Evolutionary conservation across 1,140 invertebrate genomes (phyloP), one percentile per base, ranked within the genome.

Genomic region (Uloborus diversus): DNA sequence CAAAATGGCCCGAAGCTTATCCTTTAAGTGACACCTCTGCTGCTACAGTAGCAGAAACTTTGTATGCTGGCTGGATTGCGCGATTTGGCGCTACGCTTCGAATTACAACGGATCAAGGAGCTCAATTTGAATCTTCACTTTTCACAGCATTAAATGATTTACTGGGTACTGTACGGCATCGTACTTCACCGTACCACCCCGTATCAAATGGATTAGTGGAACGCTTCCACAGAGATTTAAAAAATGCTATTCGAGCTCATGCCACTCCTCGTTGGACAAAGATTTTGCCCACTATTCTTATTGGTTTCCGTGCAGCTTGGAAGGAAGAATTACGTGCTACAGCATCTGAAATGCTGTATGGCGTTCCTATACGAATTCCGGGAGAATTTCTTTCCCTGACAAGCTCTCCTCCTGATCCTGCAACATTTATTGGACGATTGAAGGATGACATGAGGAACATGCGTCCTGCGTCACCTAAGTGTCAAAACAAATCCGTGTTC

Each of bases 1-100:
- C 87, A 0, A 68, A 86, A 23, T 89, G 83, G 85, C 86, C 85
- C 0, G 88, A 89, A 82, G 86, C 86, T 1, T 78, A 86, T 32
- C 85, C 87, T 4, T 62, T 88, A 0, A 2, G 30, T 5, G 84
- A 88, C 47, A 86, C 85, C 76, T 51, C 84, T 14, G 85, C 87
- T 20, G 84, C 85, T 53, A 85, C 85, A 3, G 84, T 86, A 14
- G 85, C 85, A 9, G 47, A 66, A 49, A 81, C 83, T 5, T 82
- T 89, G 27, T 79, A 84, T 23, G 35, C 53, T 14, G 64, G 64
- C 20, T 87, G 87, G 86, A 82, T 88, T 11, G n/a, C 84, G 13
- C 53, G 84, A 7, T 87, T 83, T 81, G 86, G 85, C 33, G 32
- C 69, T 42, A 82, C 85, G 14, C 11, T 32, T 28, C 62, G 47